Percentiles rank a stretch among this genome's conserved stretches.
phyloP scores from a whole-genome alignment of 1,140 invertebrate genomes.

The Charaxes varanes region DNA sequence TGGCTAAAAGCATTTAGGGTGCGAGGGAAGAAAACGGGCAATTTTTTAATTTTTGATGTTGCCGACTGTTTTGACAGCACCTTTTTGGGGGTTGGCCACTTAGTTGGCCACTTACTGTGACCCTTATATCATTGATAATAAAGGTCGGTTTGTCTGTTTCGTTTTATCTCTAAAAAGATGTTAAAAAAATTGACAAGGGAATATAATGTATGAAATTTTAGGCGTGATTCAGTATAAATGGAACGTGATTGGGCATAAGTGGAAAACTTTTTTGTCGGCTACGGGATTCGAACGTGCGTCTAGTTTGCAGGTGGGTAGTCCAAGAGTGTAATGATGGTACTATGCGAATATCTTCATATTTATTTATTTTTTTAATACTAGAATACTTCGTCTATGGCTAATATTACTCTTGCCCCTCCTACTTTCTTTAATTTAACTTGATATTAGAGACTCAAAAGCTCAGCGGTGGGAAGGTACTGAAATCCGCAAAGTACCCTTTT shows the following conservation, averaged over 20 bases:
- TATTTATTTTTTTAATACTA: too few species aligned
- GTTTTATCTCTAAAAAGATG: slow-evolving; percentile 2
- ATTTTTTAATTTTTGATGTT: slow-evolving; percentile 17
- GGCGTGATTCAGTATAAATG: not conserved
- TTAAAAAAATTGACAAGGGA: slow-evolving; percentile 2
- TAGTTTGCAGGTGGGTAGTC: too few species aligned
- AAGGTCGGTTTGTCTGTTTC: not conserved
- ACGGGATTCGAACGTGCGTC: too few species aligned
- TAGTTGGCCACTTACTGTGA: not conserved
- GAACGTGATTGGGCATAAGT: slow-evolving; percentile 2
- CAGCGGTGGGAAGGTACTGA: too few species aligned
- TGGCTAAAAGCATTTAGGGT: slow-evolving; percentile 17
- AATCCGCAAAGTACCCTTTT: too few species aligned
- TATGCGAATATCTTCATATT: too few species aligned
- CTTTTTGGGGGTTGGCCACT: slow-evolving; percentile 4
- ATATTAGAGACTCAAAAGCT: too few species aligned
- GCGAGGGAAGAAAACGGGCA: slow-evolving; percentile 6
- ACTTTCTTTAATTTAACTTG: too few species aligned
- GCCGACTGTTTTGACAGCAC: slow-evolving; percentile 20
- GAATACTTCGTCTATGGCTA: too few species aligned
- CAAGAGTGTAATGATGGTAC: too few species aligned
- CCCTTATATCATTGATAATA: not conserved
- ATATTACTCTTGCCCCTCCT: too few species aligned
- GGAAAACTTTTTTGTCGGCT: too few species aligned
- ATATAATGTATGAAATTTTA: not conserved